phyloP scores from a whole-genome alignment of 2,797 vertebrate species.

The Adelosebastes latens region DNA sequence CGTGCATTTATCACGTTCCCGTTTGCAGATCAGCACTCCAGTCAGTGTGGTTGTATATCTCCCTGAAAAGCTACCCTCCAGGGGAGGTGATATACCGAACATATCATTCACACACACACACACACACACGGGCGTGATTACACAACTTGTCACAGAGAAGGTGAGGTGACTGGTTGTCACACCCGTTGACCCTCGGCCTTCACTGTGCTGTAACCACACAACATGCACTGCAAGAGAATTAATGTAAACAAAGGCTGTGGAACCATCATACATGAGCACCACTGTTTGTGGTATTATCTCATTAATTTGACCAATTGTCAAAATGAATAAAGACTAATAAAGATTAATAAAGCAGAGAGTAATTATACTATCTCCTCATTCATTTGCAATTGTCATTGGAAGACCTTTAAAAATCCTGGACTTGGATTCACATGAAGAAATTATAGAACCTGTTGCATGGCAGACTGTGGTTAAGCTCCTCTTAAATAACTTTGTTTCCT shows the following conservation, averaged over 20 bases:
- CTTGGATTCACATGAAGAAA: background rate
- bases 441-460: conserved; percentile 20
- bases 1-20: conserved; percentile 67
- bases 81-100: conserved; percentile 46
- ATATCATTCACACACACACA: conserved; percentile 29
- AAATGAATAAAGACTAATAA: background rate
- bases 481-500: conserved; percentile 15
- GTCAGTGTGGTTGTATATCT: conserved; percentile 73
- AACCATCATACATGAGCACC: background rate
- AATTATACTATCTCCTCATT: background rate
- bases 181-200: conserved; percentile 10
- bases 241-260: background rate
- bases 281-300: background rate
- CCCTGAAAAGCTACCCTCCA: conserved; percentile 52
- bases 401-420: background rate
- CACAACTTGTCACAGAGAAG: conserved; percentile 29
- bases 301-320: background rate
- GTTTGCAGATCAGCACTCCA: conserved; percentile 76
- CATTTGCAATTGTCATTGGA: background rate
- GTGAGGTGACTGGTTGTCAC: conserved; percentile 28
- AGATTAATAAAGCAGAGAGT: too few relatives aligned
- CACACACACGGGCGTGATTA: conserved; percentile 15
- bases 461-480: conserved; percentile 33
- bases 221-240: background rate
- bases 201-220: background rate